phyloP scores from a whole-genome alignment of 2,888 invertebrate species.

The Sphaeridia pumilis region DNA sequence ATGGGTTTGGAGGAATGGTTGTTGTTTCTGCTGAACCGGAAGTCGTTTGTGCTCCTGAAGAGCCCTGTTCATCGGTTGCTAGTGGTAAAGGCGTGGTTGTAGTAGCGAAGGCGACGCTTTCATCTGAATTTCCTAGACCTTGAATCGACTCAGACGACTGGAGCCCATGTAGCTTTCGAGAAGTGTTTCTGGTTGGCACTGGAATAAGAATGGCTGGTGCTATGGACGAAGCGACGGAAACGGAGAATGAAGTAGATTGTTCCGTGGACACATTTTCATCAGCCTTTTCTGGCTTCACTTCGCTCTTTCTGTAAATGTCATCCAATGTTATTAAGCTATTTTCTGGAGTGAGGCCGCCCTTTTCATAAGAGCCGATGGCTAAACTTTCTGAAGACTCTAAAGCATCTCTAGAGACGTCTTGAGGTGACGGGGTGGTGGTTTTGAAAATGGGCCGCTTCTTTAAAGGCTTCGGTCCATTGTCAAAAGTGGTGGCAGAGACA shows the following conservation, averaged over 20 bases:
- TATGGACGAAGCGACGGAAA: constrained; percentile 17
- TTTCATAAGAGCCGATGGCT: neutral
- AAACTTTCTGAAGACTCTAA: constrained; percentile 1
- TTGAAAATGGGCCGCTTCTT: neutral
- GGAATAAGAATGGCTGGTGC: neutral
- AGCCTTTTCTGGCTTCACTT: constrained; percentile 15
- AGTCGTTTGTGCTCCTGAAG: neutral
- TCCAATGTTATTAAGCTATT: constrained; percentile 17
- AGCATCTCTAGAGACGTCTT: neutral
- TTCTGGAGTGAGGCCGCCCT: neutral
- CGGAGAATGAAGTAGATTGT: constrained; percentile 25
- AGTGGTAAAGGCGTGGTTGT: constrained; percentile 18
- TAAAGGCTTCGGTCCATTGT: neutral
- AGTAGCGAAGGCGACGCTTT: neutral
- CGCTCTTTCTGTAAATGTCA: constrained; percentile 33
- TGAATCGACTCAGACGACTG: neutral
- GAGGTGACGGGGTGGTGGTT: neutral
- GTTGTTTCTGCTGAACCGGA: neutral
- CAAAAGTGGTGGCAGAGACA: constrained; percentile 22
- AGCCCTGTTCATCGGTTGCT: neutral
- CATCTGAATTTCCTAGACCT: no score
- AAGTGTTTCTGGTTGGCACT: neutral
- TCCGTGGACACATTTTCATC: constrained; percentile 24
- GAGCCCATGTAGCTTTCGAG: neutral
- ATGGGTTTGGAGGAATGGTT: neutral